A percentile compares a stretch with the other conserved stretches of the same genome.
Evolutionary conservation across 1,140 invertebrate genomes (phyloP).

Genomic region (Pogonus chalceus): DNA sequence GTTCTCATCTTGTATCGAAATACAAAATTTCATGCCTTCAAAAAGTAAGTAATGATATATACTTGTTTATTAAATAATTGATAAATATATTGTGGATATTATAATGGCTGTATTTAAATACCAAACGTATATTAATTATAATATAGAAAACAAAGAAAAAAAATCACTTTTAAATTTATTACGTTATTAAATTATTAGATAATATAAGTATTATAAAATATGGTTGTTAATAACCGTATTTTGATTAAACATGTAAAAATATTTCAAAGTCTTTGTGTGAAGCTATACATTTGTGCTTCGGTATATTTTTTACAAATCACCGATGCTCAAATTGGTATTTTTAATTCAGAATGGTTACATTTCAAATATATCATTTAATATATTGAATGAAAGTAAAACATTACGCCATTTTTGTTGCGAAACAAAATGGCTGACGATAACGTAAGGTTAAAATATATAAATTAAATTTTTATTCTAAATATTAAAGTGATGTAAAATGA

Average conservation of each 20-base stretch:
- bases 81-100: constrained; percentile 2
- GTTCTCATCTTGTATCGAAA: not conserved
- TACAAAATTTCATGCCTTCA: constrained; percentile 6
- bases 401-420: no score
- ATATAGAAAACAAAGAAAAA: not conserved
- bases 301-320: constrained; percentile 6
- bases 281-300: constrained; percentile 1
- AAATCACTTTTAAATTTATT: not conserved
- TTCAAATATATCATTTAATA: not conserved
- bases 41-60: not conserved
- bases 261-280: not conserved
- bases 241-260: no score
- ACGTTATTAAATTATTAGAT: not conserved
- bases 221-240: no score
- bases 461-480: no score
- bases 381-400: no score
- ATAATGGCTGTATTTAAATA: constrained; percentile 1
- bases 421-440: no score
- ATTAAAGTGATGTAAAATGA: no score
- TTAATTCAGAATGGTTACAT: constrained; percentile 3
- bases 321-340: constrained; percentile 1
- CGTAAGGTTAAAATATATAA: no score
- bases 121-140: not conserved
- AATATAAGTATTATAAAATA: not conserved
- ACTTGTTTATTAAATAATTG: not conserved